A percentile compares a stretch with the other conserved stretches of the same genome.
Evolutionary conservation across 2,113 vertebrate species (phyloP).

Genomic region (Larimichthys crocea): DNA sequence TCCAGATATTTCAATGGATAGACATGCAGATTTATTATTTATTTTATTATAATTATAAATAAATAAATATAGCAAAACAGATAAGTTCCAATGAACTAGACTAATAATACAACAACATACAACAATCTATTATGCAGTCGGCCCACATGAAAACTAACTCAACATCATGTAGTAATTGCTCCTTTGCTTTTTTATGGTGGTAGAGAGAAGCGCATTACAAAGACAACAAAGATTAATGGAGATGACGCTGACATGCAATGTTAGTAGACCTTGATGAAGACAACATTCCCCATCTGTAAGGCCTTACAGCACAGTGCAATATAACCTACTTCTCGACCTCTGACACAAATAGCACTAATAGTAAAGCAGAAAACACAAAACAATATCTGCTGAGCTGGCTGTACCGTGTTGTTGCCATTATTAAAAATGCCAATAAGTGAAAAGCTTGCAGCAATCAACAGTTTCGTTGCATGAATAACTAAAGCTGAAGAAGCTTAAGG

Average conservation of each 20-base stretch:
- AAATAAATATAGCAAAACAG: too few relatives aligned
- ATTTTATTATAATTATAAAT: too few relatives aligned
- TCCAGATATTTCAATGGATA: neutral
- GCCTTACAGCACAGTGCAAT: neutral
- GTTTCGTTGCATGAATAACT: constrained; percentile 21
- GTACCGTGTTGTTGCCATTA: constrained; percentile 7
- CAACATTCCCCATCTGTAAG: neutral
- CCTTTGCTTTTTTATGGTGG: neutral
- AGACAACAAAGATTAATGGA: neutral
- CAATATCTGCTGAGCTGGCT: constrained; percentile 20
- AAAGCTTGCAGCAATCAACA: constrained; percentile 40
- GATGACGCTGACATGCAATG: neutral
- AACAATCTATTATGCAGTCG: too few relatives aligned
- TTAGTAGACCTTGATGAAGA: neutral
- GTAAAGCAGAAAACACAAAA: constrained; percentile 4
- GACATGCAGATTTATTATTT: neutral
- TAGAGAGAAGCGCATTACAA: neutral
- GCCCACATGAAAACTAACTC: too few relatives aligned
- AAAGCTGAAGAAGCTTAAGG: constrained; percentile 43
- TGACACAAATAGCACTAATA: neutral
- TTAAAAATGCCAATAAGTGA: constrained; percentile 45
- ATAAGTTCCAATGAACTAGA: too few relatives aligned
- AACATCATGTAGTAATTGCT: neutral
- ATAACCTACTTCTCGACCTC: neutral
- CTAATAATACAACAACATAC: too few relatives aligned